Percentiles rank a stretch among this genome's conserved stretches.
phyloP scores from a whole-genome alignment of 2,888 invertebrate species.

The Hybos culiciformis region DNA sequence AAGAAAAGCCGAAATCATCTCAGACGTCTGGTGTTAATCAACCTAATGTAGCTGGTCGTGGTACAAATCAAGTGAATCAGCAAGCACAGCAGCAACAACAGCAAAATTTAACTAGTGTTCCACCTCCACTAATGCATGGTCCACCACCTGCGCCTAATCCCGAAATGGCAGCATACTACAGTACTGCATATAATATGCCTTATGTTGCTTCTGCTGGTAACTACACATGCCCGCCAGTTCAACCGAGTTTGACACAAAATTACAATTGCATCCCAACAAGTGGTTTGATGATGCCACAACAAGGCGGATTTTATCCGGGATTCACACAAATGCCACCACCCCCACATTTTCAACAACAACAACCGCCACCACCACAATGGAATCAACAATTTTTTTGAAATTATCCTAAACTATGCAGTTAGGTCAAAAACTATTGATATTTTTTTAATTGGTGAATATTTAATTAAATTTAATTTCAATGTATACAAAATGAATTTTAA shows the following conservation, averaged over 20 bases:
- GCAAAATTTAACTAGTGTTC: background rate
- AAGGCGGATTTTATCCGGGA: background rate
- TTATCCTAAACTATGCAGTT: no score
- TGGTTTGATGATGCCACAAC: background rate
- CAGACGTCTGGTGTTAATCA: background rate
- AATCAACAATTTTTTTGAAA: constrained; percentile 9
- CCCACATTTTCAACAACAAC: constrained; percentile 26
- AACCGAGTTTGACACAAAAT: constrained; percentile 12
- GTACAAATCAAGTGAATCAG: constrained; percentile 41
- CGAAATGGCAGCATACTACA: constrained; percentile 8
- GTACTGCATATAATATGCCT: constrained; percentile 6
- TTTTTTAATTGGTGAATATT: no score
- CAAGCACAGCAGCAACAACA: constrained; percentile 7
- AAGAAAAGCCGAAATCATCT: background rate
- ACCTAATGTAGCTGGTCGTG: background rate
- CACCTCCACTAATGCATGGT: background rate
- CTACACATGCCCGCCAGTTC: constrained; percentile 9
- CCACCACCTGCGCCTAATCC: constrained; percentile 9
- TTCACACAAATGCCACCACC: constrained; percentile 38
- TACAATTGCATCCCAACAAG: constrained; percentile 11
- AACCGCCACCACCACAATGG: constrained; percentile 11
- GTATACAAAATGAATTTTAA: no score
- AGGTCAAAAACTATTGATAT: no score
- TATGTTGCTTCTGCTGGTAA: constrained; percentile 5
- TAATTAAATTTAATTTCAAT: no score